These are phyloP conservation scores for Ceratina calcarata DNA, from an alignment of 1,140 invertebrate genomes.

Conservation along the genomic window DNA sequence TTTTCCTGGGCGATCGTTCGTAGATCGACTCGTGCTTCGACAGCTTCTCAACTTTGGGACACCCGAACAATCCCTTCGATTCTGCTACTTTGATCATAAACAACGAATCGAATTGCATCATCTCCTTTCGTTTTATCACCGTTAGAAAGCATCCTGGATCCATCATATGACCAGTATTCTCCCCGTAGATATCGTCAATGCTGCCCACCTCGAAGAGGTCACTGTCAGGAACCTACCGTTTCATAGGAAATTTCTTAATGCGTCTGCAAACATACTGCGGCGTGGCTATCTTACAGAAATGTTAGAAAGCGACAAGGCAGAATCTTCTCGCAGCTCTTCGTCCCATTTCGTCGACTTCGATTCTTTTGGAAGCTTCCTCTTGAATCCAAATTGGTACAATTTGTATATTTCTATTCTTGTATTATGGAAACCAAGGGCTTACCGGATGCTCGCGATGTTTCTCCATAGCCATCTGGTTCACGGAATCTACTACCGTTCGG, in stretches of 20 bases:
- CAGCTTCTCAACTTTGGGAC: slow-evolving; percentile 67
- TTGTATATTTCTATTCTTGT: neutral
- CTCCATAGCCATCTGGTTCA: slow-evolving; percentile 76
- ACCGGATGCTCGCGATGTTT: slow-evolving; percentile 73
- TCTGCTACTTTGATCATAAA: slow-evolving; percentile 91
- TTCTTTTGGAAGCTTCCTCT: neutral
- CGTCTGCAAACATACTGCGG: no score
- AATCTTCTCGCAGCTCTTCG: neutral
- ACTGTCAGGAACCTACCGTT: slow-evolving; percentile 83
- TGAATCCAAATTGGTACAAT: neutral
- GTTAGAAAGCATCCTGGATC: slow-evolving; percentile 86
- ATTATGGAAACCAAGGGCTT: neutral
- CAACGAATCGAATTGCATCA: slow-evolving; percentile 88
- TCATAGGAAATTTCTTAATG: neutral
- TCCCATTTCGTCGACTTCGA: neutral
- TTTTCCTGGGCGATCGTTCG: slow-evolving; percentile 52
- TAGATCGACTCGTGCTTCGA: slow-evolving; percentile 57
- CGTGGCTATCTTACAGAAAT: slow-evolving; percentile 38
- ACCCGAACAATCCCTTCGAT: slow-evolving; percentile 86
- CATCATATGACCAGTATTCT: slow-evolving; percentile 63
- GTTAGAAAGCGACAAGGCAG: neutral
- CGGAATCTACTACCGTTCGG: slow-evolving; percentile 72
- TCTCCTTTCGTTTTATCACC: slow-evolving; percentile 86
- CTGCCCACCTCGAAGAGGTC: slow-evolving; percentile 85
- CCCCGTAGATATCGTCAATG: slow-evolving; percentile 68